Percentiles rank a stretch among this genome's conserved stretches.
Conservation (phyloP, 2,113 vertebrate genomes). For the Brienomyrus brachyistius region DNA sequence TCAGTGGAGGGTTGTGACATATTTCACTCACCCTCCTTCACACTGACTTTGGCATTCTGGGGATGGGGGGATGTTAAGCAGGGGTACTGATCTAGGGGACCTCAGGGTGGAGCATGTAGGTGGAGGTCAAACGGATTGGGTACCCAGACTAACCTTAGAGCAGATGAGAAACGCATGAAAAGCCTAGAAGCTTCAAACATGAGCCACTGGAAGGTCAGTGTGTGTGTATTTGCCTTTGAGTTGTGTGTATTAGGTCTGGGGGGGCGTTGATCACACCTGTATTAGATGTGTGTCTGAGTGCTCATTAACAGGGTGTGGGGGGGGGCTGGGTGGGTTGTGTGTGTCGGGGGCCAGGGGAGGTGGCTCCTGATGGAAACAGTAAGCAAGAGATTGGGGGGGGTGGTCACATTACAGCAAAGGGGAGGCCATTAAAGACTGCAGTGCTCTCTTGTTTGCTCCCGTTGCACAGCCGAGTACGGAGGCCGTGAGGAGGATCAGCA, state of each 20-base stretch:
- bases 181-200: background rate
- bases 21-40: background rate
- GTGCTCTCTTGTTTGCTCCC: constrained; percentile 27
- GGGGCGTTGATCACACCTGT: background rate
- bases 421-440: background rate
- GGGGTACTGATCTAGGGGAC: background rate
- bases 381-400: background rate
- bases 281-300: background rate
- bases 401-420: background rate
- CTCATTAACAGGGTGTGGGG: background rate
- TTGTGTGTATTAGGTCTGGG: background rate
- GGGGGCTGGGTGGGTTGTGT: background rate
- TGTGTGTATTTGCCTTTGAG: background rate
- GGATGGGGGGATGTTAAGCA: background rate
- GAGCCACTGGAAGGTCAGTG: background rate
- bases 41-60: background rate
- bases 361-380: background rate
- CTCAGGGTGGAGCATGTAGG: background rate
- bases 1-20: background rate
- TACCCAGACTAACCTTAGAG: background rate
- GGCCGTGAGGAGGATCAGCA: constrained; percentile 50
- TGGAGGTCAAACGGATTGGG: background rate
- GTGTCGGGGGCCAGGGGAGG: background rate
- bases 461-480: constrained; percentile 58
- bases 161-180: background rate